phyloP scores from a whole-genome alignment of 2,113 vertebrate species.

The Casuarius casuarius region DNA sequence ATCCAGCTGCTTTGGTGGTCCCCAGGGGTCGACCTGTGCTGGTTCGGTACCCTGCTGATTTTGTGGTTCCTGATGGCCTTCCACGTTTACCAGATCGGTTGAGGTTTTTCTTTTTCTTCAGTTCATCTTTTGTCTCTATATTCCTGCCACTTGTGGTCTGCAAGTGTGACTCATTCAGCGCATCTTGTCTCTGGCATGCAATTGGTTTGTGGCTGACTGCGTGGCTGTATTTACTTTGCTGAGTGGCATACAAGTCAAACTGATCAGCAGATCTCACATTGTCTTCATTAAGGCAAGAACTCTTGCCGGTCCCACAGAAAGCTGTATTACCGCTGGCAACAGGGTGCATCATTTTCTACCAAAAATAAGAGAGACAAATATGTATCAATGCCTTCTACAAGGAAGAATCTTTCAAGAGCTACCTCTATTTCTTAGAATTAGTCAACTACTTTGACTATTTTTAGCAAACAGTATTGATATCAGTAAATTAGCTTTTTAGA shows the following conservation, averaged over 20 bases:
- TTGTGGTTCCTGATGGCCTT: slow-evolving; percentile 94
- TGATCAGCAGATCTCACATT: slow-evolving; percentile 86
- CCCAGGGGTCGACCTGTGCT: slow-evolving; percentile 96
- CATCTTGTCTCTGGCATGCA: slow-evolving; percentile 89
- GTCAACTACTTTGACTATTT: neutral
- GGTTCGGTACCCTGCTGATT: slow-evolving; percentile 96
- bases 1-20: slow-evolving; percentile 97
- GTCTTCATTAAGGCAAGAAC: slow-evolving; percentile 92
- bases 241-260: slow-evolving; percentile 91
- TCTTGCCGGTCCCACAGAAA: slow-evolving; percentile 91
- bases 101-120: slow-evolving; percentile 93
- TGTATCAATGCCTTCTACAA: slow-evolving; percentile 12
- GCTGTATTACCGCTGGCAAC: slow-evolving; percentile 88
- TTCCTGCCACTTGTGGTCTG: slow-evolving; percentile 81
- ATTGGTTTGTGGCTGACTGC: slow-evolving; percentile 89
- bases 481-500: neutral
- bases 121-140: slow-evolving; percentile 85
- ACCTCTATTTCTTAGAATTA: slow-evolving; percentile 12
- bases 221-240: slow-evolving; percentile 87
- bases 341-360: slow-evolving; percentile 96
- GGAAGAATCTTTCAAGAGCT: neutral
- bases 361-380: slow-evolving; percentile 62
- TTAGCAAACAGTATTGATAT: neutral
- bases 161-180: slow-evolving; percentile 80
- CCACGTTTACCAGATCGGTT: slow-evolving; percentile 93